Base-by-base conservation (phyloP, 1,140 invertebrate genomes). In the Oscheius sp. region DNA sequence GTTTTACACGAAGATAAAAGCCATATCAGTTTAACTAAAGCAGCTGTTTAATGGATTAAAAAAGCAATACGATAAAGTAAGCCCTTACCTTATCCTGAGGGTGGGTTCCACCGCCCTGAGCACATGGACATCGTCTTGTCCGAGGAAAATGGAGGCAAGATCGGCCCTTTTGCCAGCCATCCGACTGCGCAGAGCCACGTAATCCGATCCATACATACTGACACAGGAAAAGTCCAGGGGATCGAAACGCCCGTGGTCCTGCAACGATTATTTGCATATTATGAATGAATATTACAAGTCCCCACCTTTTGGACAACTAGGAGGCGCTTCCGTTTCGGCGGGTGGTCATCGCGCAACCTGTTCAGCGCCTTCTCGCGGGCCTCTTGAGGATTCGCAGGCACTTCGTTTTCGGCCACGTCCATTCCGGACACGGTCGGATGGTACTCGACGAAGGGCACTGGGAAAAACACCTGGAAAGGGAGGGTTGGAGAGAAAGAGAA, bases 371-470 rank as follows among this genome's bases (percentile, higher is more conserved):
- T 67, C 42, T 71, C 32, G 26, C 75, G 58, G 15, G 49, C 45
- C 28, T 75, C 66, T 42, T 74, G 46, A 46, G 58, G 32, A 32
- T 32, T 26, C 28, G 46, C 15, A 1, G 23, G 31, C 10, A 49
- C 69, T 26, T 74, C 72, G 31, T 52, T 67, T 52, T 74, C 72
- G 7, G 28, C 46, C 49, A 74, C 52, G 46, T 74, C 72, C 72
- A 74, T 74, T 67, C 72, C 72, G 15, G 59, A 34, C n/a, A 74
- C 62, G n/a, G 72, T 74, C 20, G 83, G 82, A 74, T 82, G 69
- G 67, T 78, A 83, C 55, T 83, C 77, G n/a, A 79, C 71, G 62
- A 83, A 83, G 18, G 82, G 79, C 58, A 83, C 74, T 10, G 82
- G 82, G 64, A 83, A 75, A 74, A 84, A 83, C 2, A 82, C 75